phyloP scores from a whole-genome alignment of 2,797 vertebrate species.

The Ceryle rudis region DNA sequence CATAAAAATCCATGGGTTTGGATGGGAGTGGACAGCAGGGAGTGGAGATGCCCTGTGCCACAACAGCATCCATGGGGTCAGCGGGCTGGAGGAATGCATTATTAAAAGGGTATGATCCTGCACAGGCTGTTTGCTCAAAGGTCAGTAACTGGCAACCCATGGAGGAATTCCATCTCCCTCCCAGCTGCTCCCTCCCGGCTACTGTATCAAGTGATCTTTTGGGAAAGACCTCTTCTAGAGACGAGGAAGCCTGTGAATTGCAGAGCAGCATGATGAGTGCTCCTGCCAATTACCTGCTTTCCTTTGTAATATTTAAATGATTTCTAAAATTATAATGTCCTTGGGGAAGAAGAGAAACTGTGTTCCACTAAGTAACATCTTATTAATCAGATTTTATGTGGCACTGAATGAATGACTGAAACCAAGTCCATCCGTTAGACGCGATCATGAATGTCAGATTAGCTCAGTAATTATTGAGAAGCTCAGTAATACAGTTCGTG shows the following conservation, averaged over 20 bases:
- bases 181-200: neutral
- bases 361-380: slow-evolving; percentile 36
- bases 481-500: neutral
- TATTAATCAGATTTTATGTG: slow-evolving; percentile 35
- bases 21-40: neutral
- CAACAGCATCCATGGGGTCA: neutral
- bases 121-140: neutral
- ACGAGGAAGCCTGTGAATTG: neutral
- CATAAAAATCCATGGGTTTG: neutral
- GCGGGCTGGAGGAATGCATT: neutral
- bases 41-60: neutral
- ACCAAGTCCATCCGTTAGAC: neutral
- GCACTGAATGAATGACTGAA: slow-evolving; percentile 16
- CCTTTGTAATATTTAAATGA: slow-evolving; percentile 12
- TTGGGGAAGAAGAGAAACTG: slow-evolving; percentile 23
- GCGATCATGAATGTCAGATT: slow-evolving; percentile 52
- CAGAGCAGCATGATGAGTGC: neutral
- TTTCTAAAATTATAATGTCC: slow-evolving; percentile 6
- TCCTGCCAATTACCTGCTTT: neutral
- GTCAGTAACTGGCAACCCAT: neutral
- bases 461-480: slow-evolving; percentile 65
- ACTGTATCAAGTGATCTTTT: neutral
- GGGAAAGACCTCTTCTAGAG: neutral
- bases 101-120: neutral
- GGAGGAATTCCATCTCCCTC: neutral